Conservation (phyloP, 2,888 invertebrate genomes). For the Blastobasis adustella region DNA sequence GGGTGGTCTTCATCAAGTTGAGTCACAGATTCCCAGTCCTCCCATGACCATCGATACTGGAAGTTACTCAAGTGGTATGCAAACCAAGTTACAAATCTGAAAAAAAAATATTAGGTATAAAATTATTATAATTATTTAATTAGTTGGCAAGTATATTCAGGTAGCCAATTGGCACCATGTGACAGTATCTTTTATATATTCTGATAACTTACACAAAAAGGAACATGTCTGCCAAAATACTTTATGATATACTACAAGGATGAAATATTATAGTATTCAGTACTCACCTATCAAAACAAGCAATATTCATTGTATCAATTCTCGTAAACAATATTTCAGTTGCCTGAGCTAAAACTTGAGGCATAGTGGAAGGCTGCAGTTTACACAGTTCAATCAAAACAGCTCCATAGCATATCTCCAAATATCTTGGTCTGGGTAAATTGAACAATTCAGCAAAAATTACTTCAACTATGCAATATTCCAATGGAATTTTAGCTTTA, state of each 20-base stretch:
- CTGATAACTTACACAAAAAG: no score
- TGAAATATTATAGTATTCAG: neutral
- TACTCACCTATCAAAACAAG: slow-evolving; percentile 90
- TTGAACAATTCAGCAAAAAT: slow-evolving; percentile 96
- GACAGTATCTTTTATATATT: no score
- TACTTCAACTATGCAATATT: slow-evolving; percentile 98
- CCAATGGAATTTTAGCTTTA: slow-evolving; percentile 94
- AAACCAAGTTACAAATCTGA: slow-evolving; percentile 96
- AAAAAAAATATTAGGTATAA: slow-evolving; percentile 18
- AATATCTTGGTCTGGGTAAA: slow-evolving; percentile 90
- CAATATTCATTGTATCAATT: slow-evolving; percentile 97
- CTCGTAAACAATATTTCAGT: slow-evolving; percentile 97
- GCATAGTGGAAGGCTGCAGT: slow-evolving; percentile 96
- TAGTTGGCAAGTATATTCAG: neutral
- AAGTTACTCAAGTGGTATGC: slow-evolving; percentile 99
- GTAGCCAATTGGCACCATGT: no score
- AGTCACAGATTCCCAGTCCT: slow-evolving; percentile 94
- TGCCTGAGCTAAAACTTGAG: slow-evolving; percentile 97
- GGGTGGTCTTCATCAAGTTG: slow-evolving; percentile 91
- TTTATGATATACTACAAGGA: neutral
- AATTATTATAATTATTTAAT: neutral
- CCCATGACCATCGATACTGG: slow-evolving; percentile 99
- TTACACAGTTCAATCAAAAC: slow-evolving; percentile 97
- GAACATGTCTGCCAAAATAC: no score
- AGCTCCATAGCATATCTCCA: slow-evolving; percentile 96